Evolutionary conservation across 2,797 vertebrate genomes (phyloP).

Genomic region (Silurus aristotelis): DNA sequence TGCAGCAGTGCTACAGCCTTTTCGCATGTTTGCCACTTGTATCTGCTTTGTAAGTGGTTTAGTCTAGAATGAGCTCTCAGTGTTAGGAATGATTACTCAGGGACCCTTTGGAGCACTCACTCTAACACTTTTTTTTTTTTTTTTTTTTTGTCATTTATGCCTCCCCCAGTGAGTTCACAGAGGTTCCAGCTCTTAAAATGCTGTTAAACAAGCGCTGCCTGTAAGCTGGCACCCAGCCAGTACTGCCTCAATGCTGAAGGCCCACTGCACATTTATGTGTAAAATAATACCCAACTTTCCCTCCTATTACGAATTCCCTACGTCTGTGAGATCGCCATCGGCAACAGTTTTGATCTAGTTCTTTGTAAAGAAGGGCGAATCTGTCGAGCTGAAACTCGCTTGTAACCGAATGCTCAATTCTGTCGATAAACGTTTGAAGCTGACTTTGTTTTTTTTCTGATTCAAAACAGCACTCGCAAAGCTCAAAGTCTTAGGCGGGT

Average conservation of each 20-base stretch:
- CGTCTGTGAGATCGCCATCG: neutral
- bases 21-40: neutral
- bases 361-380: neutral
- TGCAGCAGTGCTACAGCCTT: neutral
- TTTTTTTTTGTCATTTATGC: neutral
- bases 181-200: constrained; percentile 27
- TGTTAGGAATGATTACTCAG: neutral
- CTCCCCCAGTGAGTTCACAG: neutral
- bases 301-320: neutral
- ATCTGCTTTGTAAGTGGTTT: neutral
- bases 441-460: neutral
- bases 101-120: constrained; percentile 2
- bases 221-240: neutral
- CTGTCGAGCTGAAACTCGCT: neutral
- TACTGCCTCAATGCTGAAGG: neutral
- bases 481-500: neutral
- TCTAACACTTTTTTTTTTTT: neutral
- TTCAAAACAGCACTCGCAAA: neutral
- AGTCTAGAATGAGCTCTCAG: neutral
- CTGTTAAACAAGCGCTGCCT: neutral
- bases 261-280: neutral
- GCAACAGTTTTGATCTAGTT: neutral
- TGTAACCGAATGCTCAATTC: neutral
- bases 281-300: neutral
- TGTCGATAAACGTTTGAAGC: neutral